Evolutionary conservation across 2,888 invertebrate genomes (phyloP), one percentile per base, ranked within the genome.

Genomic region (Coecobrya sp.): DNA sequence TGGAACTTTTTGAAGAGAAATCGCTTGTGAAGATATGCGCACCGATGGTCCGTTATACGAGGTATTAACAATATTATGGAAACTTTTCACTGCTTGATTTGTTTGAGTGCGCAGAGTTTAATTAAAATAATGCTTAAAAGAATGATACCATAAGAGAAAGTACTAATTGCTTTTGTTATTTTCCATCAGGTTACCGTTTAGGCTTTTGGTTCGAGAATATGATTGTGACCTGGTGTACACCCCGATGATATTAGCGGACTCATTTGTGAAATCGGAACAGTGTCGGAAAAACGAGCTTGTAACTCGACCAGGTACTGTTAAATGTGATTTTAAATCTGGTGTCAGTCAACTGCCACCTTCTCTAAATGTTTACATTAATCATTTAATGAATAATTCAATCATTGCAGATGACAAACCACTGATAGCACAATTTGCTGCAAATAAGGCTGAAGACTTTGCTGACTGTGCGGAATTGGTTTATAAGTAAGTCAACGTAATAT

Each of bases 201-300:
- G 98, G 62, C 96, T 96, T 89, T 96, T 98, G 25, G 97, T 98
- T 0, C 96, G 97, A 92, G 97, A 97, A 93, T 99, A 98, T 96
- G 97, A 97, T 73, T 98, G 98, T 94, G 98, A 99, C 95, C 96
- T 99, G 90, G 97, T 98, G 95, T 99, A 98, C 95, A 98, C 99
- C 0, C 99, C 99, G 0, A 99, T 99, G 99, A 99, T 99, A 95
- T 96, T 99, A 93, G 98, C 99, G 0, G 98, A 99, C 96, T 98
- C 99, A 0, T 99, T 99, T 96, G 97, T 98, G 86, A 97, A 97
- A 95, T 99, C 99, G 94, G 96, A 97, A 88, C 98, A 98, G 96
- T 99, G 99, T 16, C 97, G 99, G 86, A 96, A 96, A 5, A 98
- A 97, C 96, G 98, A 98, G 96, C 98, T 98, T 95, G 96, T 97